Evolutionary conservation across 2,888 invertebrate genomes (phyloP), one percentile per base, ranked within the genome.

Genomic region (Bimastos eiseni): DNA sequence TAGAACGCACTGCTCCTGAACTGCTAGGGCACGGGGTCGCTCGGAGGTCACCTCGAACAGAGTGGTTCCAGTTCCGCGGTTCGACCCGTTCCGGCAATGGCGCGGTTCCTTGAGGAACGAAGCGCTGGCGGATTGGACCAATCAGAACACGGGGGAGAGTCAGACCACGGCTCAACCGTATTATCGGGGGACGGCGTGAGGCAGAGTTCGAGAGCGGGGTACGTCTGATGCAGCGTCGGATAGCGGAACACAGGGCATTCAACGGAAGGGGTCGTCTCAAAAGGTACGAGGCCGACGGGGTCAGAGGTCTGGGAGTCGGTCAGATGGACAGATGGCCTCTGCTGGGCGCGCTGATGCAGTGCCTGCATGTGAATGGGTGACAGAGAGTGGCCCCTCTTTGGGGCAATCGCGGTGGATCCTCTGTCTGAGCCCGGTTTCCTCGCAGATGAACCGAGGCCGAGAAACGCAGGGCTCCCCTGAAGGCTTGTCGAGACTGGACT

Each of bases 121-220:
- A 37, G 30, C 8, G 86, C 17, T 8, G 86, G 37, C 19, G 37
- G 36, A 86, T 98, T 98, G 89, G 98, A 98, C 98, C 98, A 98
- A 95, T 98, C 98, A 3, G 94, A 94, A 92, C 94, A 94, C 24
- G 94, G 98, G 90, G 98, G 98, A 90, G 98, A 98, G 89, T 98
- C 97, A 21, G 98, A 98, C 98, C 98, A 98, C 95, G 86, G 36
- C 36, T 98, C 98, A 90, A 98, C 98, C 0, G 98, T 98, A 91
- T 98, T 98, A 94, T 98, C 98, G 0, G 98, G 98, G 36, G 98
- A 98, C 13, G 98, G 98, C 49, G 98, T 98, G 89, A 98, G 97
- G 95, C 98, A 98, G 94, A 97, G 98, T 93, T 98, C 98, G 13
- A 90, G 33, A 95, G 93, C 89, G 3, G 91, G 89, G 17, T 70